Evolutionary conservation across 53 echinoderm and acorn worm species (phyloP).

Genomic region (Holothuria scabra): DNA sequence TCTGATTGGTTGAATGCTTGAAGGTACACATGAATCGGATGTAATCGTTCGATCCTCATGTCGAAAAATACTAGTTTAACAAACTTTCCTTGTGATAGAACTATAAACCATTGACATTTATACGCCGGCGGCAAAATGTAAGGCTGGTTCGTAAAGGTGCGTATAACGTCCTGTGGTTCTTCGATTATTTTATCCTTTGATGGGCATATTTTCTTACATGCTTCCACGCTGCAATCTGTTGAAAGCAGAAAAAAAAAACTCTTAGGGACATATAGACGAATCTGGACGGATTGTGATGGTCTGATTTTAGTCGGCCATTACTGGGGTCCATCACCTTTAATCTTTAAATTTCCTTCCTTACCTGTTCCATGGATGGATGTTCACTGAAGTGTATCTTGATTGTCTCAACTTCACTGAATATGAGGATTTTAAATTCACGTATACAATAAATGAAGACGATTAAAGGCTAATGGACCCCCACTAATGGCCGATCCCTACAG

Average conservation of each 20-base stretch:
- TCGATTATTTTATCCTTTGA: not conserved
- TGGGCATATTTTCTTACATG: not conserved
- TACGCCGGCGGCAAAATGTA: not conserved
- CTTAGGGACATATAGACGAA: too few relatives aligned
- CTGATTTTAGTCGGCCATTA: too few relatives aligned
- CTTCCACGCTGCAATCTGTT: not conserved
- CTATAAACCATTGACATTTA: not conserved
- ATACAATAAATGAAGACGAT: too few relatives aligned
- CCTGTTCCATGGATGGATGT: too few relatives aligned
- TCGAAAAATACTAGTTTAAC: not conserved
- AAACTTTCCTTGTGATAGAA: not conserved
- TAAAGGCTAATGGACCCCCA: too few relatives aligned
- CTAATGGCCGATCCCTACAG: too few relatives aligned
- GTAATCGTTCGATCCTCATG: not conserved
- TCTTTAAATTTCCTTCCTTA: too few relatives aligned
- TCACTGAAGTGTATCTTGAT: too few relatives aligned
- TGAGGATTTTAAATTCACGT: too few relatives aligned
- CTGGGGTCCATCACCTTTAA: too few relatives aligned
- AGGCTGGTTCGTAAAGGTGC: not conserved
- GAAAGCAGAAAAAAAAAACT: not conserved
- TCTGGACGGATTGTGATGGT: too few relatives aligned
- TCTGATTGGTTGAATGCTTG: conserved; percentile 1
- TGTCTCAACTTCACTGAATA: too few relatives aligned
- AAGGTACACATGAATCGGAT: not conserved
- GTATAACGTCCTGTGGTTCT: not conserved